Percentiles rank a stretch among this genome's conserved stretches.
Evolutionary conservation across 2,797 vertebrate genomes (phyloP).

Genomic region (Liasis olivaceus): DNA sequence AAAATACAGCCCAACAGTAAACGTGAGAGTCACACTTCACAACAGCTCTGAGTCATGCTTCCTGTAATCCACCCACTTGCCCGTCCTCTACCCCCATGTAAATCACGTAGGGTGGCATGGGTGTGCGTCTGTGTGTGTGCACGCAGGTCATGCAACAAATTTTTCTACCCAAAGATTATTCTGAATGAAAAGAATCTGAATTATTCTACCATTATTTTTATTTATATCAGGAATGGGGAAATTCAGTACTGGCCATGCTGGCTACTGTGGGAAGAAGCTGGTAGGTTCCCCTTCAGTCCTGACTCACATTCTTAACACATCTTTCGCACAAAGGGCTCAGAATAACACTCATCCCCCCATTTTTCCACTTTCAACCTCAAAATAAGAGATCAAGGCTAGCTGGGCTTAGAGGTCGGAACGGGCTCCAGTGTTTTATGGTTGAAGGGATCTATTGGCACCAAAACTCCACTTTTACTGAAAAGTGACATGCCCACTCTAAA

Average conservation of each 20-base stretch:
- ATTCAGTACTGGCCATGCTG: too few relatives aligned
- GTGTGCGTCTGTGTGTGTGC: too few relatives aligned
- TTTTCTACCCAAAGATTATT: not conserved
- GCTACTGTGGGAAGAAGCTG: too few relatives aligned
- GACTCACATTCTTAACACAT: too few relatives aligned
- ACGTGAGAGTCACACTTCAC: not conserved
- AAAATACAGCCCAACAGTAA: conserved; percentile 13
- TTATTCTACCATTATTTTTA: not conserved
- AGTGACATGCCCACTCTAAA: too few relatives aligned
- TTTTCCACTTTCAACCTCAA: not conserved
- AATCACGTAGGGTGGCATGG: not conserved
- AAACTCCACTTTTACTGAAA: too few relatives aligned
- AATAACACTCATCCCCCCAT: not conserved
- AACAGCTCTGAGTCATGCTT: not conserved
- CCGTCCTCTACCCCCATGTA: too few relatives aligned
- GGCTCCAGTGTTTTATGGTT: not conserved
- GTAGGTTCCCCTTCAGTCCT: too few relatives aligned
- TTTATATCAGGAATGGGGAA: not conserved
- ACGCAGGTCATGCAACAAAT: not conserved
- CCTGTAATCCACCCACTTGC: not conserved
- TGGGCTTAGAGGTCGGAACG: not conserved
- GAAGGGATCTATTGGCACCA: not conserved
- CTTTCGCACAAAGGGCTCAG: not conserved
- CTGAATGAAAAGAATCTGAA: not conserved
- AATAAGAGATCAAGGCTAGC: not conserved